Evolutionary conservation across 2,888 invertebrate genomes (phyloP), one percentile per base, ranked within the genome.

Genomic region (Mesorhabditis sp.): DNA sequence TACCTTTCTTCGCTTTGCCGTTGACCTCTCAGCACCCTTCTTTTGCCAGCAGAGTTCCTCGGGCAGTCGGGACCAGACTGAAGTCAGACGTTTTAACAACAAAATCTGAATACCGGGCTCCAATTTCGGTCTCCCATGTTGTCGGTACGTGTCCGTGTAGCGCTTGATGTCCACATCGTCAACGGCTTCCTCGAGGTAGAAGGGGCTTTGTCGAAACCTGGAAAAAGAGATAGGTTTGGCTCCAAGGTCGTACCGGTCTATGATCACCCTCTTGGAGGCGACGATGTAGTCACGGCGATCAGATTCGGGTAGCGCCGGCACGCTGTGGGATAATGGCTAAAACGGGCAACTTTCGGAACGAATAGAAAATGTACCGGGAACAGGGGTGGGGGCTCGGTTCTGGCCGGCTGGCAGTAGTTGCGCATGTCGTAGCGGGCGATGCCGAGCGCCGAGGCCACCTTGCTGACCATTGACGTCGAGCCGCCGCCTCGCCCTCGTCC

Each of bases 101-200:
- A 10, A 42, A 66, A 45, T 13, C 41, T 43, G 42, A 66, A 45
- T 45, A 82, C 80, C 75, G 43, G 81, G 75, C 4, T 74, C 62
- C 68, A 77, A 68, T 66, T 73, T 74, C 41, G 75, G 77, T 43
- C 76, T 73, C 61, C 77, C 70, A 15, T 74, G 69, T 28, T 70
- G 61, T 10, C 75, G 72, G 67, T 79, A 83, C 66, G 81, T 83
- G 71, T 84, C 84, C 42, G 80, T 75, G 70, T 83, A 84, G n/a
- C 83, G 76, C n/a, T 70, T 69, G n/a, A 83, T 75, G 62, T 83
- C 82, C 13, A 71, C 72, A 64, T 76, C 74, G n/a, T 75, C 75
- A 4, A 74, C 73, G 6, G 72, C 72, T 62, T 80, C 58, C n/a
- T 50, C 76, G 62, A 78, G 64, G 67, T 78, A 81, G 68, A 77